Evolutionary conservation across 2,113 vertebrate species (phyloP), one percentile per base, ranked within the genome.

Genomic region (Scortum barcoo): DNA sequence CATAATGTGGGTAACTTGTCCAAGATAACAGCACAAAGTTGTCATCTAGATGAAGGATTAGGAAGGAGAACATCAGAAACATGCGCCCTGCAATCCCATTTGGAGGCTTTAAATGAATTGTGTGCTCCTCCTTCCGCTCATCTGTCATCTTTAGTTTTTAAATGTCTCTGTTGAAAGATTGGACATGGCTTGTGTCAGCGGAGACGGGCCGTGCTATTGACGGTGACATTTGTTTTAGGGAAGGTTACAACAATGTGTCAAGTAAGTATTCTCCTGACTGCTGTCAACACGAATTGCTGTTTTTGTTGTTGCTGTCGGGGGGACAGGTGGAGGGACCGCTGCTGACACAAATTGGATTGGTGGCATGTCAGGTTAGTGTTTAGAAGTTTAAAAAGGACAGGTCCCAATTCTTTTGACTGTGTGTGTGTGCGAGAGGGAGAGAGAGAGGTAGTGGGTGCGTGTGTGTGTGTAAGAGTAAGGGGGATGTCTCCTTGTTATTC

Each of bases 201-300:
- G 72, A 87, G 82, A 87, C 33, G 69, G 68, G 72, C 77, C 13
- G 2, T 7, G n/a, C 81, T 71, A 85, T 83, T 67, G 83, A 84
- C n/a, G 84, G 65, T 91, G 92, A 92, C 92, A 92, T 94, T 93
- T 91, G 88, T 92, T 91, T 94, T 88, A 80, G 85, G 92, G 87
- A 91, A 89, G 90, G 89, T 94, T 91, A 92, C 83, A 54, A 84
- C 88, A 88, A 88, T 82, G 90, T 89, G 90, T 86, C 85, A 82
- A 87, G 80, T 84, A 78, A 91, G 90, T 86, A 82, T 93, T 87
- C 83, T 90, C 80, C 83, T 73, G 85, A 90, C 85, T 89, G 90
- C 90, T 92, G 92, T 93, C 92, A 93, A 84, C 84, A 81, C 42
- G 48, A 75, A 89, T 91, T 81, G 85, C 73, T 82, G 83, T 90